phyloP scores from a whole-genome alignment of 2,113 vertebrate species.

The Illadopsis cleaveri region DNA sequence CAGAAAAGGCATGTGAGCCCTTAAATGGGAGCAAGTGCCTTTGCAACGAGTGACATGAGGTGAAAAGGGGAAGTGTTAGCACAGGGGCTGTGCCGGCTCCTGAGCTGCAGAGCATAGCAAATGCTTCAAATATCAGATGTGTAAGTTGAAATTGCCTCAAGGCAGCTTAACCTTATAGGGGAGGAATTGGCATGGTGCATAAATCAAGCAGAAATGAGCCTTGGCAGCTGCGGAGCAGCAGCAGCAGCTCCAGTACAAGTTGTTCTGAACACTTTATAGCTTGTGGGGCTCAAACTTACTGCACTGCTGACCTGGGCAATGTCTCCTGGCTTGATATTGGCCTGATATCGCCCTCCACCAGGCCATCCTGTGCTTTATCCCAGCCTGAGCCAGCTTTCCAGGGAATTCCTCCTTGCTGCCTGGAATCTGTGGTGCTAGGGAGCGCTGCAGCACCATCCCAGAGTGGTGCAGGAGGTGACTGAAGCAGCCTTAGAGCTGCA shows the following conservation, averaged over 20 bases:
- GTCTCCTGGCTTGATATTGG: not conserved
- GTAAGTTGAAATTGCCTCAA: not conserved
- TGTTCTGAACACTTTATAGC: slow-evolving; percentile 39
- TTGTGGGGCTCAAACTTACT: not conserved
- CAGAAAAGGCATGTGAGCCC: not conserved
- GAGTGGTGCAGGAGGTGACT: not conserved
- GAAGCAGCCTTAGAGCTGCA: not conserved
- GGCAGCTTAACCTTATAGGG: slow-evolving; percentile 47
- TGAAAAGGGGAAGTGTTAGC: not conserved
- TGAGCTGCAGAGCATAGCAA: slow-evolving; percentile 12
- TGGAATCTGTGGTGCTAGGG: not conserved
- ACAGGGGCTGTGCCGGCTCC: not conserved
- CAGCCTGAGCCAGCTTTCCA: not conserved
- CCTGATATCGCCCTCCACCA: not conserved
- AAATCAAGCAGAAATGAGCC: slow-evolving; percentile 65
- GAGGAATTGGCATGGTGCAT: slow-evolving; percentile 9
- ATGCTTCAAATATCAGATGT: slow-evolving; percentile 13
- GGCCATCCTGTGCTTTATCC: not conserved
- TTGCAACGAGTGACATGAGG: not conserved
- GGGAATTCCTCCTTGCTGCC: not conserved
- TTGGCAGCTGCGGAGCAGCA: slow-evolving; percentile 33
- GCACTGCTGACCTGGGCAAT: not conserved
- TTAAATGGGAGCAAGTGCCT: not conserved
- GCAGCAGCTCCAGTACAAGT: slow-evolving; percentile 9
- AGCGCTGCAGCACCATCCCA: accelerated